phyloP scores from a whole-genome alignment of 2,888 invertebrate species.

The Bombylius major region DNA sequence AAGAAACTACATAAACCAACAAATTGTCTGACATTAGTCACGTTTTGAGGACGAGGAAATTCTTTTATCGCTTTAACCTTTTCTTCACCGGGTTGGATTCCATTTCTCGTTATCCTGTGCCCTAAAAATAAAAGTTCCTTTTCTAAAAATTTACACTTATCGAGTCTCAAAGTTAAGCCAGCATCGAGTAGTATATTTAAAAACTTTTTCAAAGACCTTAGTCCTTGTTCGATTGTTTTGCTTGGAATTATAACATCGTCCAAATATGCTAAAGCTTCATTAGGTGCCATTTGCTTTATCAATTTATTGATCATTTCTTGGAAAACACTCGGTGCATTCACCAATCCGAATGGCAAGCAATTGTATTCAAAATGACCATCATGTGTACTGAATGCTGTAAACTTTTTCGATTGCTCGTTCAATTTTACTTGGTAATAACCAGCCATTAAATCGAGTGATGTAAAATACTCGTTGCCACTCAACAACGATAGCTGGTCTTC shows the following conservation, averaged over 20 bases:
- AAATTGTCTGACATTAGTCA: not conserved
- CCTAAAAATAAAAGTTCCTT: slow-evolving; percentile 12
- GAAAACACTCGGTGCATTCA: slow-evolving; percentile 3
- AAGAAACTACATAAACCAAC: slow-evolving; percentile 1
- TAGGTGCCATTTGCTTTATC: not conserved
- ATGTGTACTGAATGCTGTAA: not conserved
- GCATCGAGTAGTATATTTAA: slow-evolving; percentile 7
- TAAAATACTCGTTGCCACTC: not conserved
- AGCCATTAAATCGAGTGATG: not conserved
- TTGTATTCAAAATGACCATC: slow-evolving; percentile 4
- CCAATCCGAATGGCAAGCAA: slow-evolving; percentile 4
- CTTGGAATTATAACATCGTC: slow-evolving; percentile 14
- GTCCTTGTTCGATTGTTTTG: slow-evolving; percentile 2
- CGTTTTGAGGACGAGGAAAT: not conserved
- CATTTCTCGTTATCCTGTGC: slow-evolving; percentile 11
- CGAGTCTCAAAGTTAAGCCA: slow-evolving; percentile 11
- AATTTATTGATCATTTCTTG: not conserved
- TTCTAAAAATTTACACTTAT: slow-evolving; percentile 13
- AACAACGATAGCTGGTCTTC: not conserved
- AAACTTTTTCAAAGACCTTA: slow-evolving; percentile 6
- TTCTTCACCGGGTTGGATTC: slow-evolving; percentile 11
- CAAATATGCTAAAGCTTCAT: slow-evolving; percentile 8
- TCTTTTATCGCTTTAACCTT: not conserved
- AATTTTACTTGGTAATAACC: not conserved
- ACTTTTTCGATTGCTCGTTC: not conserved